These are phyloP conservation scores for Euura lappo DNA, from an alignment of 1,140 invertebrate genomes.

Conservation along the genomic window DNA sequence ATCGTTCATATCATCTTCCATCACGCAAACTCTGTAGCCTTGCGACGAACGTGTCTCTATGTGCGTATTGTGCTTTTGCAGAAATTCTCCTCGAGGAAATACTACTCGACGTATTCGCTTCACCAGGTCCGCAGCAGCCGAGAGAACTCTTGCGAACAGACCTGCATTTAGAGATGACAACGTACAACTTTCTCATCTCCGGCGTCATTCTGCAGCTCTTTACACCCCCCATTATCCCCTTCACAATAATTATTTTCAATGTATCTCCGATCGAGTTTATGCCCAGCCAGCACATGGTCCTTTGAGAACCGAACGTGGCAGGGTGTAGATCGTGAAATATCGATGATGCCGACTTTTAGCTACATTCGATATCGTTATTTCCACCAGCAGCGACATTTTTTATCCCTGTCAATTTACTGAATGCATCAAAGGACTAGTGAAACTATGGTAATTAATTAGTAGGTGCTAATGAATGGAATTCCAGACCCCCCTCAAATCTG, in stretches of 20 bases:
- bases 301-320: neutral
- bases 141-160: conserved; percentile 79
- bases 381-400: too few relatives aligned
- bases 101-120: conserved; percentile 73
- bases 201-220: conserved; percentile 4
- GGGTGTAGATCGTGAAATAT: neutral
- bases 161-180: conserved; percentile 71
- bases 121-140: conserved; percentile 70
- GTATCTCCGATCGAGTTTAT: neutral
- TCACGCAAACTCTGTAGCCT: neutral
- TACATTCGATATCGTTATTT: too few relatives aligned
- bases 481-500: too few relatives aligned
- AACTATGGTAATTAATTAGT: too few relatives aligned
- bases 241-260: too few relatives aligned
- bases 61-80: conserved; percentile 58
- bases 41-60: neutral
- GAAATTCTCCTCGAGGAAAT: conserved; percentile 74
- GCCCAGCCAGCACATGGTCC: neutral
- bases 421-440: too few relatives aligned
- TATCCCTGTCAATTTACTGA: too few relatives aligned
- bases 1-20: too few relatives aligned
- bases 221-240: neutral
- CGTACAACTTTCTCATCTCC: neutral
- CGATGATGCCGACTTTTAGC: too few relatives aligned
- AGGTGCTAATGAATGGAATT: too few relatives aligned